Evolutionary conservation across 2,888 invertebrate genomes (phyloP), one percentile per base, ranked within the genome.

Genomic region (Prosapia bicincta): DNA sequence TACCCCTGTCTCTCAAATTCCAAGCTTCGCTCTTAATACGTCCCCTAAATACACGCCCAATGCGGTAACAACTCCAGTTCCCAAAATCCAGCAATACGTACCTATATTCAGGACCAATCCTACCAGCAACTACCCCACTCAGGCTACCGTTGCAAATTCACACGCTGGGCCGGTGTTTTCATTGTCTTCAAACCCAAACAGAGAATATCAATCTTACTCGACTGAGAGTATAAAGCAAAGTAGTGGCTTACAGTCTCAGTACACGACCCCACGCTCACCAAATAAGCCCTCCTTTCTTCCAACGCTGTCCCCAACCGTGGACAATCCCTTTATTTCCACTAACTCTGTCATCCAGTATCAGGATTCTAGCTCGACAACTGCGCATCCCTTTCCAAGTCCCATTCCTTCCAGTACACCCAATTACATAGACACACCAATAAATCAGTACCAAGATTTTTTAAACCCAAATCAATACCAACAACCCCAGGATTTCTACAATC

Each of bases 361-460:
- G 43, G 26, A 66, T 43, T 84, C 9, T 83, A 82, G 3, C 80
- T 82, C 2, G 76, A 80, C 26, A 82, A 83, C 82, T 79, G 85
- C 83, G 78, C 84, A 82, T 78, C 82, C 66, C 73, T 83, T 73
- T 77, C 81, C 79, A 76, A 80, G 72, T 72, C 79, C 80, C 69
- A 79, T 54, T 84, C 87, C 0, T 86, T 76, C 68, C 26, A 72
- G 28, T 72, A 79, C 69, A 76, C 78, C 38, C 20, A 3, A 3
- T 54, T 54, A 54, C 20, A 1, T 1, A 54, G 54, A 54, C n/a
- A 1, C 54, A 5, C 13, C 54, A 3, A 2, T 5, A 9, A 54
- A n/a, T 3, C 54, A n/a, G 7, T 54, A 20, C n/a, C 54, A 54
- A 54, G 20, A 10, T 54, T 54, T 6, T 20, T 2, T 38, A 7